Percentiles rank a stretch among this genome's conserved stretches.
Evolutionary conservation across 2,113 vertebrate species (phyloP).

Genomic region (Taurulus bubalis): DNA sequence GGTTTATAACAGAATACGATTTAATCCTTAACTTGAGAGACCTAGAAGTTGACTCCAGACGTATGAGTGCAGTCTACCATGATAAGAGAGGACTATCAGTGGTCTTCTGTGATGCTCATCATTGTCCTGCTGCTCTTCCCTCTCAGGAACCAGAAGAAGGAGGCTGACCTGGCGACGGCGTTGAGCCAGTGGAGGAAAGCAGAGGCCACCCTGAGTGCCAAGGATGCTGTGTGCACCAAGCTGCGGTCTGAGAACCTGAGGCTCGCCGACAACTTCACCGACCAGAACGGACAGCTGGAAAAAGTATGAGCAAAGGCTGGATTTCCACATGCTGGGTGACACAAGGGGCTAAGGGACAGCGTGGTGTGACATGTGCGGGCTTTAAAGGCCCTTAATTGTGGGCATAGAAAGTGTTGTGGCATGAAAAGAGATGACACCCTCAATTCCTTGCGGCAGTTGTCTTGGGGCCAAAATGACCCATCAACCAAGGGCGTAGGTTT

Average conservation of each 20-base stretch:
- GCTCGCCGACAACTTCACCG: constrained; percentile 72
- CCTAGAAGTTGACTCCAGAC: background rate
- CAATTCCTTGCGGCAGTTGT: too few relatives aligned
- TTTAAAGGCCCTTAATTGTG: background rate
- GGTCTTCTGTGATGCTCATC: background rate
- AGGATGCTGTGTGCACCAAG: constrained; percentile 81
- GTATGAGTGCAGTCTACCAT: background rate
- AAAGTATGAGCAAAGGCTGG: constrained; percentile 73
- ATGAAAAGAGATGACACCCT: too few relatives aligned
- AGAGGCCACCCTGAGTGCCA: constrained; percentile 78
- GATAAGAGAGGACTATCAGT: background rate
- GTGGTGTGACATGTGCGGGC: too few relatives aligned
- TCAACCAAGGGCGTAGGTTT: too few relatives aligned
- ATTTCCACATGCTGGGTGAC: background rate
- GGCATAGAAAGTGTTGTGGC: background rate
- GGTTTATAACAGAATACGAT: background rate
- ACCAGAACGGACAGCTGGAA: constrained; percentile 78
- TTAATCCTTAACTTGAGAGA: background rate
- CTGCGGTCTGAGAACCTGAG: constrained; percentile 76
- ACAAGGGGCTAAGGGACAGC: too few relatives aligned
- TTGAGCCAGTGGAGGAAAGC: constrained; percentile 78
- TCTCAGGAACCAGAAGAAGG: constrained; percentile 85
- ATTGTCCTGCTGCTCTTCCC: background rate
- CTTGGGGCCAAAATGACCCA: too few relatives aligned
- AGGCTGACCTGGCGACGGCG: constrained; percentile 79